Evolutionary conservation across 2,888 invertebrate species (phyloP).

Genomic region (Troides aeacus): DNA sequence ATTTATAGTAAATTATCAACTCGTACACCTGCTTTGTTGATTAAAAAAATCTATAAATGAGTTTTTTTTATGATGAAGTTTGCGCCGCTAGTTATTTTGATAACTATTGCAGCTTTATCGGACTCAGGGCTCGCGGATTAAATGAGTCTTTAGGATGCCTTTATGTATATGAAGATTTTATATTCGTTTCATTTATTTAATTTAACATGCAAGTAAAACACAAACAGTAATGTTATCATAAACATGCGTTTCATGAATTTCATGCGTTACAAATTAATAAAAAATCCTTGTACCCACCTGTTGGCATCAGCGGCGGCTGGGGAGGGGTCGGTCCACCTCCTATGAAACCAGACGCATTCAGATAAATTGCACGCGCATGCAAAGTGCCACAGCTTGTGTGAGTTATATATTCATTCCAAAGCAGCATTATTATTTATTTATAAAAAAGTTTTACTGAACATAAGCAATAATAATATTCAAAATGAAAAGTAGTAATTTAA

Average conservation of each 20-base stretch:
- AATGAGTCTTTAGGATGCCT: too few relatives aligned
- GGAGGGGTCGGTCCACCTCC: slow-evolving; percentile 38
- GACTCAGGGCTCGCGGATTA: too few relatives aligned
- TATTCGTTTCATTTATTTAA: too few relatives aligned
- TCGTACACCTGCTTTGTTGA: too few relatives aligned
- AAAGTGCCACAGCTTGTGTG: slow-evolving; percentile 24
- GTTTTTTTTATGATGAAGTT: too few relatives aligned
- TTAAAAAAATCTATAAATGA: too few relatives aligned
- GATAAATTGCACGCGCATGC: slow-evolving; percentile 27
- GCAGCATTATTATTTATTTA: background rate
- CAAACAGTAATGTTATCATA: background rate
- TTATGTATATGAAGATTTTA: too few relatives aligned
- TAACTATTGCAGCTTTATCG: too few relatives aligned
- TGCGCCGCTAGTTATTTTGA: too few relatives aligned
- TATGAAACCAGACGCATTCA: slow-evolving; percentile 30
- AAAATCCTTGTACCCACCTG: slow-evolving; percentile 34
- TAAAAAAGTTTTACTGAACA: background rate
- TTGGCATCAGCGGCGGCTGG: slow-evolving; percentile 43
- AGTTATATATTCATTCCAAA: slow-evolving; percentile 14
- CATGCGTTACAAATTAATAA: slow-evolving; percentile 6
- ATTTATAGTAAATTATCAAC: too few relatives aligned
- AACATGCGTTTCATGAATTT: background rate
- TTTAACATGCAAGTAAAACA: too few relatives aligned
- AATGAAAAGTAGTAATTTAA: background rate
- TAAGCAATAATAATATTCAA: too few relatives aligned